Conservation (phyloP, 1,140 invertebrate species). For the Drosophila murphyi region DNA sequence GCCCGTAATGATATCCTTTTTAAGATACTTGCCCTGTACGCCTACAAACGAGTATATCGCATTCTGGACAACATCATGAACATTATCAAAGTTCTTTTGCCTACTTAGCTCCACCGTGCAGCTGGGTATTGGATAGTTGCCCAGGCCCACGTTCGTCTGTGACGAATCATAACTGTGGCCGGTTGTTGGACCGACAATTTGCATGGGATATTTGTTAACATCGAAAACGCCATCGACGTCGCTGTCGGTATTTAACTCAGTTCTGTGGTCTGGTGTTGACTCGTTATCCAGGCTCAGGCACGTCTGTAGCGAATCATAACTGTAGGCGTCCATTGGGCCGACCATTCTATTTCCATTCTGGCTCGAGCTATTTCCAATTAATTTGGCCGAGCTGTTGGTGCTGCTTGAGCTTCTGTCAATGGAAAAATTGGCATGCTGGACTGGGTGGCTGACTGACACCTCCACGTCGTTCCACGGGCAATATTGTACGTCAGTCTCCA, state of each 20-base stretch:
- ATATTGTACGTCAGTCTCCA: conserved; percentile 14
- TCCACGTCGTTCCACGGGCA: background rate
- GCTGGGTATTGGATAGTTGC: conserved; percentile 5
- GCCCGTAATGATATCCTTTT: conserved; percentile 87
- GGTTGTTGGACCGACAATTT: background rate
- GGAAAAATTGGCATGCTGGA: background rate
- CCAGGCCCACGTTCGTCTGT: conserved; percentile 4
- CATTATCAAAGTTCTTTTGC: conserved; percentile 47
- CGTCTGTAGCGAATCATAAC: conserved; percentile 39
- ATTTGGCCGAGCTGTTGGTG: background rate
- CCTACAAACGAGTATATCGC: conserved; percentile 93
- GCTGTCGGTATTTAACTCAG: background rate
- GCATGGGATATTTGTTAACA: too few relatives aligned
- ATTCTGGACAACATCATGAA: conserved; percentile 88
- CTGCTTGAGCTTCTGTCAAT: background rate
- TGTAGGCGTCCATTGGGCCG: background rate
- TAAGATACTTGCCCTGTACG: conserved; percentile 91
- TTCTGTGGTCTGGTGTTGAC: conserved; percentile 21
- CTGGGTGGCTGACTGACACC: background rate
- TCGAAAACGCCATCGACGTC: too few relatives aligned
- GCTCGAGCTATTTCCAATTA: background rate
- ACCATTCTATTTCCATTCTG: conserved; percentile 9
- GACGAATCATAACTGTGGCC: conserved; percentile 35
- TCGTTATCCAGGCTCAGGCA: background rate
- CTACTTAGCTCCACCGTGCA: conserved; percentile 21